phyloP scores from a whole-genome alignment of 53 echinoderm and acorn worm genomes.

The Pentamera pediparva region DNA sequence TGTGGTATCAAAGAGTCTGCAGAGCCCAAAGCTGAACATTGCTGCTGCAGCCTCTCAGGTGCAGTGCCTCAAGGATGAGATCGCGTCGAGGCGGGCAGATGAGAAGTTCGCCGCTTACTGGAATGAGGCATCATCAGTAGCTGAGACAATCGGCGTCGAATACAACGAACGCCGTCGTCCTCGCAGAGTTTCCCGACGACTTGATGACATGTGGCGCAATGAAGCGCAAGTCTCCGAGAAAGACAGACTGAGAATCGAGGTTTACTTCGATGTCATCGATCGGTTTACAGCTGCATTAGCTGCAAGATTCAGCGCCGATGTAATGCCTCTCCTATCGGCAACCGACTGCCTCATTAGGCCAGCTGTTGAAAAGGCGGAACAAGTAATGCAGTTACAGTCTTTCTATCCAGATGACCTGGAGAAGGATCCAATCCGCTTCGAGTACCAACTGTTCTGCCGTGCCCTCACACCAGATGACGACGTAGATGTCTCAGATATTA shows the following conservation, averaged over 20 bases:
- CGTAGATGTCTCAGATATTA: slow-evolving; percentile 4
- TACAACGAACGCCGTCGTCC: not conserved
- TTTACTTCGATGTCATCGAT: slow-evolving; percentile 8
- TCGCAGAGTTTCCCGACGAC: not conserved
- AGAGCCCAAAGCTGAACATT: slow-evolving; percentile 7
- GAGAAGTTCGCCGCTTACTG: slow-evolving; percentile 1
- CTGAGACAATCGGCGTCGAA: not conserved
- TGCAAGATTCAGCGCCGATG: slow-evolving; percentile 1
- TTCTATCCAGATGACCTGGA: slow-evolving; percentile 2
- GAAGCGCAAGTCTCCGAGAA: not conserved
- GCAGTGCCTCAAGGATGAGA: not conserved
- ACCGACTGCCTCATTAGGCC: not conserved
- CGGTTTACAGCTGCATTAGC: slow-evolving; percentile 6
- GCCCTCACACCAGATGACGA: not conserved
- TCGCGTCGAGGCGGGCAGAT: slow-evolving; percentile 6
- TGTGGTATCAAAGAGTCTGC: slow-evolving; percentile 5
- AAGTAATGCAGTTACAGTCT: slow-evolving; percentile 2
- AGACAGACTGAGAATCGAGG: not conserved
- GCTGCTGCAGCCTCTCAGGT: slow-evolving; percentile 12
- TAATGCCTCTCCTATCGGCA: slow-evolving; percentile 1
- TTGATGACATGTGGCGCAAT: not conserved
- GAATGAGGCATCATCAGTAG: not conserved
- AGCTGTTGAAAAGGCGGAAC: not conserved
- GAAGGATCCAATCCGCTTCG: slow-evolving; percentile 1
- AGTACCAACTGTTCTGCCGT: slow-evolving; percentile 7